Conservation (phyloP, 2,113 vertebrate species). For the Geococcyx californianus region DNA sequence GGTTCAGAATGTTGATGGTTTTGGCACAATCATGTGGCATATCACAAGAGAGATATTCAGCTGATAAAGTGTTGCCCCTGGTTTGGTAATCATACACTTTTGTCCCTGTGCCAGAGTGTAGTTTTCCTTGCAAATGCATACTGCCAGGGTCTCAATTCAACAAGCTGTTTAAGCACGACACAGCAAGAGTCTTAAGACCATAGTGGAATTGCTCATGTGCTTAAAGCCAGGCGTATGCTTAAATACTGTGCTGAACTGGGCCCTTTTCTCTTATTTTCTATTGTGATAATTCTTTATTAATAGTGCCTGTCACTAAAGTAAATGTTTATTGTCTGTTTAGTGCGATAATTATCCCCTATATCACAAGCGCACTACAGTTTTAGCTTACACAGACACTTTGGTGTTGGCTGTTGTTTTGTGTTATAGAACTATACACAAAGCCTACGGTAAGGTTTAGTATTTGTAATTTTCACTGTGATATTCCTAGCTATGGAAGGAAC, state of each 20-base stretch:
- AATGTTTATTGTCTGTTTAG: slow-evolving; percentile 65
- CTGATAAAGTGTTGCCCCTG: neutral
- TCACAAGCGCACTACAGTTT: slow-evolving; percentile 56
- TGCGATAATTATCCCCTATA: slow-evolving; percentile 49
- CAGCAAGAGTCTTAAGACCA: neutral
- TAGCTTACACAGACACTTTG: slow-evolving; percentile 70
- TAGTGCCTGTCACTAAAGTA: slow-evolving; percentile 66
- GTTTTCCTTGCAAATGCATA: neutral
- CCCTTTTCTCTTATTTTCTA: slow-evolving; percentile 24
- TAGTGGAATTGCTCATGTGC: neutral
- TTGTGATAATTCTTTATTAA: slow-evolving; percentile 71
- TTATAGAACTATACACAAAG: slow-evolving; percentile 76
- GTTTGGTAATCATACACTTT: neutral
- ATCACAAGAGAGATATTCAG: neutral
- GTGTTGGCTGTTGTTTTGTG: slow-evolving; percentile 77
- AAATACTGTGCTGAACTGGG: slow-evolving; percentile 21
- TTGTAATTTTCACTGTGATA: slow-evolving; percentile 70
- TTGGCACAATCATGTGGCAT: slow-evolving; percentile 7
- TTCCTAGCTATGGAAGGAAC: slow-evolving; percentile 74
- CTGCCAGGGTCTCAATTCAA: neutral
- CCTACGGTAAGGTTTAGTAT: slow-evolving; percentile 78
- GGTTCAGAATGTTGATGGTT: neutral
- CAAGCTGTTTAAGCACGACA: neutral
- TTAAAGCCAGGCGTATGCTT: slow-evolving; percentile 42
- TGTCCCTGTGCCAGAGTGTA: neutral